Evolutionary conservation across 1,140 invertebrate genomes (phyloP), one percentile per base, ranked within the genome.

Genomic region (Ceratitis capitata): DNA sequence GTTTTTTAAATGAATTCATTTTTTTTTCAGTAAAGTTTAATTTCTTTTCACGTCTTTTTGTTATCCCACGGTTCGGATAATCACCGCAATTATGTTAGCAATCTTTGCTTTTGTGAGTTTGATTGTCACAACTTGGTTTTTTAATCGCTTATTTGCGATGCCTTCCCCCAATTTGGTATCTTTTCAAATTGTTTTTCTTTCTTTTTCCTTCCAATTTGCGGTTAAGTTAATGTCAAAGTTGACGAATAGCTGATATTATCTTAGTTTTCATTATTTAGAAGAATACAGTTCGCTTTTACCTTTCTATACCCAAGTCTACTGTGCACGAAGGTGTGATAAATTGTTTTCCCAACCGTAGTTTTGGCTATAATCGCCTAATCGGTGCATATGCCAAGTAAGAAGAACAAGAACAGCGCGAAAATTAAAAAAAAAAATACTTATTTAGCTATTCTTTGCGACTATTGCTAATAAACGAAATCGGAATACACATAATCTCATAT

Each of bases 171-270:
- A 39, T 69, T 69, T 29, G 7, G 61, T 7, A n/a, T 39, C 29
- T 45, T 32, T 78, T 7, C 39, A 78, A 23, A 23, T 1, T n/a
- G 6, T 35, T 64, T 64, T 29, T 35, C 2, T 39, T 23, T 78
- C 3, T 42, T 23, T 78, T 42, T 78, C 45, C 7, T 23, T 78
- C 45, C 45, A 26, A 39, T 39, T 78, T 45, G 69, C n/a, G 39
- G 35, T 45, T 78, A 42, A 78, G 69, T 47, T 45, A 32, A 78
- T 78, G 69, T 45, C 39, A 78, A 78, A 45, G 39, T 78, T 45
- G 69, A 26, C 39, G n/a, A 23, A 78, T 78, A n/a, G n/a, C 14
- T 45, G n/a, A 9, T 4, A 19, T 26, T 42, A 45, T 78, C 69
- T 78, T 47, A 14, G 45, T 78, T 47, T n/a, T n/a, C n/a, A n/a